Conservation (phyloP, 2,113 vertebrate genomes). For the Ploceus nigricollis region DNA sequence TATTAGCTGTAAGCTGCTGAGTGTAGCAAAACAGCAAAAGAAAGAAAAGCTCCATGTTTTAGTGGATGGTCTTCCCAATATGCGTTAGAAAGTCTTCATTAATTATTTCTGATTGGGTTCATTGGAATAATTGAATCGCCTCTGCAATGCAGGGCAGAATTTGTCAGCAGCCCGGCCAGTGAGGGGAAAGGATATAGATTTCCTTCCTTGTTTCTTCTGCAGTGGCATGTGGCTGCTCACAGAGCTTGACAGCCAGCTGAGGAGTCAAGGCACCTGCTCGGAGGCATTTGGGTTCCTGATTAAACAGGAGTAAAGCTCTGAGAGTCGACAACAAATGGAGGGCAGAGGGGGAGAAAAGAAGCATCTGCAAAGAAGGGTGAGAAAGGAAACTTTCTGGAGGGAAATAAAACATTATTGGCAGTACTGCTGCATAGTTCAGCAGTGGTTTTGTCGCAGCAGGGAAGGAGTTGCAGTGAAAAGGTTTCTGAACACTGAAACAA, state of each 20-base stretch:
- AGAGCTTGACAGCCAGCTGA: neutral
- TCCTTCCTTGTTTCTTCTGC: neutral
- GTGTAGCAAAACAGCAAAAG: neutral
- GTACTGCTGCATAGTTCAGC: neutral
- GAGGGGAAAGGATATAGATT: neutral
- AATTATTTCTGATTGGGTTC: conserved; percentile 42
- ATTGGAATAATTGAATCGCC: conserved; percentile 4
- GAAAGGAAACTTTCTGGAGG: neutral
- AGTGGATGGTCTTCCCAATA: neutral
- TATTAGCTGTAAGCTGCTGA: conserved; percentile 2
- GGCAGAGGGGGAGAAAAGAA: neutral
- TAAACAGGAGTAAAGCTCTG: neutral
- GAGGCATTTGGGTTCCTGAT: neutral
- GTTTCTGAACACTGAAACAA: neutral
- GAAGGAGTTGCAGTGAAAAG: neutral
- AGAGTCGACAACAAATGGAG: neutral
- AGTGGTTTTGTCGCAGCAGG: neutral
- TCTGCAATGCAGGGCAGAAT: conserved; percentile 31
- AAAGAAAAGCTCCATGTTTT: neutral
- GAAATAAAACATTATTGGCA: neutral
- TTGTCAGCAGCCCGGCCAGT: conserved; percentile 1
- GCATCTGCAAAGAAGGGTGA: neutral
- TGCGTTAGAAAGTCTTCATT: conserved; percentile 25
- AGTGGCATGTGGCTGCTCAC: neutral
- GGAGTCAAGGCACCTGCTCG: neutral